Evolutionary conservation across 2,797 vertebrate species (phyloP).

Genomic region (Jordanella pulchra): DNA sequence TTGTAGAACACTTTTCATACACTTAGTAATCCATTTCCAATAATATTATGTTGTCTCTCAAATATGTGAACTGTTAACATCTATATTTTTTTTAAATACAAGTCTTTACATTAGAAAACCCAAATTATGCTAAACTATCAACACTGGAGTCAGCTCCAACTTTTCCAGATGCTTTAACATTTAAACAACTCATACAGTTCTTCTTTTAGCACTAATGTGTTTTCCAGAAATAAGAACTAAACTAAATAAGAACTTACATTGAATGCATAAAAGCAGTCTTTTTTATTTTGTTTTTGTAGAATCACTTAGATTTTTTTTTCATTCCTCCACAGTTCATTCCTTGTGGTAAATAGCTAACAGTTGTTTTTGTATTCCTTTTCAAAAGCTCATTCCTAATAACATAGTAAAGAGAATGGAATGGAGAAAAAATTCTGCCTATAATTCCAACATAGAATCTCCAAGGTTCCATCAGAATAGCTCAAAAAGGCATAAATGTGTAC

Average conservation of each 20-base stretch:
- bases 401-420: conserved; percentile 26
- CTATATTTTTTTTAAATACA: background rate
- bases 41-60: background rate
- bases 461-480: conserved; percentile 63
- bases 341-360: conserved; percentile 73
- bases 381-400: conserved; percentile 62
- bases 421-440: conserved; percentile 36
- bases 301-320: conserved; percentile 61
- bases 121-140: background rate
- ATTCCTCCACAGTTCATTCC: conserved; percentile 42
- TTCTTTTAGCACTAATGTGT: conserved; percentile 4
- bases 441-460: conserved; percentile 55
- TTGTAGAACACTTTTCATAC: background rate
- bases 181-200: background rate
- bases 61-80: background rate
- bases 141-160: background rate
- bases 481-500: conserved; percentile 69
- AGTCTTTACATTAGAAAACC: conserved; percentile 2
- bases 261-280: conserved; percentile 49
- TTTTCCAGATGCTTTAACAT: background rate
- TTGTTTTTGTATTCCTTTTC: conserved; percentile 76
- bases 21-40: background rate
- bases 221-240: conserved; percentile 28
- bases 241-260: no score
- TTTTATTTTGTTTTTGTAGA: conserved; percentile 58